Evolutionary conservation across 2,888 invertebrate genomes (phyloP).

Genomic region (Ypsolopha scabrella): DNA sequence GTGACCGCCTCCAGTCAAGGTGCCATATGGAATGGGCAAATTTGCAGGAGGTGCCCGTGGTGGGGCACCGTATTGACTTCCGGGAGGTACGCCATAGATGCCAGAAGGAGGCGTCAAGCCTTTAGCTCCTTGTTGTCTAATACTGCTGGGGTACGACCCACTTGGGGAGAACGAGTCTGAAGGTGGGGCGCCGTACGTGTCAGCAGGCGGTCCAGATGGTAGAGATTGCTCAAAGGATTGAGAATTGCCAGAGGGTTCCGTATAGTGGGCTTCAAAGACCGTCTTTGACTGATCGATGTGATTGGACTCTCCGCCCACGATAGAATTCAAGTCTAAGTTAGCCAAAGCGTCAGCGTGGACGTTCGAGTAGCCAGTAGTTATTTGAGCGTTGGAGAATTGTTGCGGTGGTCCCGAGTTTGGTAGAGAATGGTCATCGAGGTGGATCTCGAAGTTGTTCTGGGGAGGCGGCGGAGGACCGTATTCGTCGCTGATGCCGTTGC

Average conservation of each 20-base stretch:
- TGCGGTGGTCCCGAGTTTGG: constrained; percentile 24
- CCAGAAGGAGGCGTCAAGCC: constrained; percentile 73
- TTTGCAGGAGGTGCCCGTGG: constrained; percentile 35
- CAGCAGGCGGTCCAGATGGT: constrained; percentile 18
- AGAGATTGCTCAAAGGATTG: background rate
- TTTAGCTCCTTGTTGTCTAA: constrained; percentile 55
- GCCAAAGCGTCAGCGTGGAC: constrained; percentile 59
- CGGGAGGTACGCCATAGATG: constrained; percentile 72
- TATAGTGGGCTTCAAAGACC: constrained; percentile 62
- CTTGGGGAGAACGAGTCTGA: constrained; percentile 48
- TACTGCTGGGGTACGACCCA: constrained; percentile 40
- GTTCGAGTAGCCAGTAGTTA: constrained; percentile 47
- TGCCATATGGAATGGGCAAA: constrained; percentile 53
- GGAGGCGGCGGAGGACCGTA: constrained; percentile 43
- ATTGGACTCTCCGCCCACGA: constrained; percentile 57
- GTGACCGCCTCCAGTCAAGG: constrained; percentile 52
- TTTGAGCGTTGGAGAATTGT: constrained; percentile 36
- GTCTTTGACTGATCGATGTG: constrained; percentile 62
- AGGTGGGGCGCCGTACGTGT: constrained; percentile 53
- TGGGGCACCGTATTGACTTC: constrained; percentile 57
- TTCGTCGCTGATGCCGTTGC: constrained; percentile 16
- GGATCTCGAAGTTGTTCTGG: constrained; percentile 10
- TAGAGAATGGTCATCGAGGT: constrained; percentile 30
- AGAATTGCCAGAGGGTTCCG: constrained; percentile 23
- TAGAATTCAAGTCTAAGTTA: constrained; percentile 48